Conservation (phyloP, 2,888 invertebrate genomes). For the Drosophila paramelanica region DNA sequence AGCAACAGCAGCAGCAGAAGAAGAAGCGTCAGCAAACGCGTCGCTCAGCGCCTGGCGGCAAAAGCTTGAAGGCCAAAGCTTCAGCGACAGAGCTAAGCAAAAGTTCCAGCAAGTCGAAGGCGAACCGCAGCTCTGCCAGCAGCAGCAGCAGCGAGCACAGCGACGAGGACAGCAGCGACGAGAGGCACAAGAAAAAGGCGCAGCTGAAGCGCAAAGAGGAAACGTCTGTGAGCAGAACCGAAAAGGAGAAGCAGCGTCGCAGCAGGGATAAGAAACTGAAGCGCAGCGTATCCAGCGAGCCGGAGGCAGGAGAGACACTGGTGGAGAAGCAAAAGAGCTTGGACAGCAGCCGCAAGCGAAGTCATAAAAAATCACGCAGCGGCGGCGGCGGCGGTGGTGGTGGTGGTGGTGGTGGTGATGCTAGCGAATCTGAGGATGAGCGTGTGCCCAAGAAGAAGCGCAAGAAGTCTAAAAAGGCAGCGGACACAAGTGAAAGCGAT, state of each 20-base stretch:
- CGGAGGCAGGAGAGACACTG: slow-evolving; percentile 12
- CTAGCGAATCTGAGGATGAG: slow-evolving; percentile 86
- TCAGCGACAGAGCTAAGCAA: slow-evolving; percentile 42
- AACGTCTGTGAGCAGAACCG: slow-evolving; percentile 14
- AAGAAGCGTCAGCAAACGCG: slow-evolving; percentile 30
- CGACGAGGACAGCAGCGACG: slow-evolving; percentile 82
- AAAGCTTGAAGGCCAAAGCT: slow-evolving; percentile 31
- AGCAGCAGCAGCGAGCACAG: slow-evolving; percentile 75
- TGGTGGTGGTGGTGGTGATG: slow-evolving; percentile 65
- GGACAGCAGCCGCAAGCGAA: slow-evolving; percentile 60
- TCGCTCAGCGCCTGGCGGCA: slow-evolving; percentile 66
- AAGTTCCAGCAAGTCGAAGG: slow-evolving; percentile 35
- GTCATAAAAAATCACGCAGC: slow-evolving; percentile 64
- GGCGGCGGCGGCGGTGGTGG: slow-evolving; percentile 58
- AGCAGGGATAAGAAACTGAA: slow-evolving; percentile 59
- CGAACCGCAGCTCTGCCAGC: slow-evolving; percentile 59
- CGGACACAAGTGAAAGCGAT: slow-evolving; percentile 87
- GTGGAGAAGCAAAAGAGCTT: slow-evolving; percentile 34
- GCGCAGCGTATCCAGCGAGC: slow-evolving; percentile 51
- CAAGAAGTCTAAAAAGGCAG: slow-evolving; percentile 85
- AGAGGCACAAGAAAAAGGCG: slow-evolving; percentile 67
- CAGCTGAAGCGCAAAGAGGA: slow-evolving; percentile 44
- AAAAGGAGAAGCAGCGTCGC: slow-evolving; percentile 50
- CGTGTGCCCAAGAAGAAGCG: slow-evolving; percentile 86
- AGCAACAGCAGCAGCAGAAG: slow-evolving; percentile 3